Base-by-base conservation (phyloP, 2,113 vertebrate species). In the Nannobrachium achirus region DNA sequence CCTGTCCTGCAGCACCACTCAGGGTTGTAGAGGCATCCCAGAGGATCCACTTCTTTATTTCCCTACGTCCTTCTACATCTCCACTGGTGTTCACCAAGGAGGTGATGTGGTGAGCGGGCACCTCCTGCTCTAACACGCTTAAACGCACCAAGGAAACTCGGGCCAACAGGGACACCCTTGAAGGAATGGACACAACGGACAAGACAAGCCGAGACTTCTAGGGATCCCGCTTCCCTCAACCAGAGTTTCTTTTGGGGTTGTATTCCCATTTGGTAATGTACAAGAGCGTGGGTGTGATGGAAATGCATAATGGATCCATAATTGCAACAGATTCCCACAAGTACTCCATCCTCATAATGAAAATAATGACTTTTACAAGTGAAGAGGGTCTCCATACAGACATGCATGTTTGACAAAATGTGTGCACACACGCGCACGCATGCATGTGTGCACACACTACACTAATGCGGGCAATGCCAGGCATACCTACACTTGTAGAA, bases 281-380 rank as follows among this genome's bases (percentile, higher is more conserved):
- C 39, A 65, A 53, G 72, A 25, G 55, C 63, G 53, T 19, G 39
- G 72, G 42, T 51, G 58, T 51, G 58, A 64, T 20, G 48, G 42
- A 62, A 50, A 25, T 64, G 55, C 63, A 62, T 60, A 75, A 69
- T n/a, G 56, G 57, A 73, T 73, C 60, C 68, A 49, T 75, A 78
- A 81, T 56, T 76, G 79, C 79, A 72, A 67, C 63, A 66, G 58
- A 82, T 66, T 70, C 49, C 55, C 50, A 70, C 66, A 79, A 80
- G 75, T 55, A 33, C 56, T 55, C 45, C 15, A 55, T 44, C 42
- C 53, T 65, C 64, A 69, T 64, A 60, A 69, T 71, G 51, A 1
- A 20, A 68, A 49, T 69, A 69, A 84, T 79, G 68, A 79, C 66
- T 77, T 82, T 42, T 45, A 16, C 49, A 59, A 65, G 73, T 75